phyloP scores from a whole-genome alignment of 1,140 invertebrate genomes.

The Vanessa atalanta region DNA sequence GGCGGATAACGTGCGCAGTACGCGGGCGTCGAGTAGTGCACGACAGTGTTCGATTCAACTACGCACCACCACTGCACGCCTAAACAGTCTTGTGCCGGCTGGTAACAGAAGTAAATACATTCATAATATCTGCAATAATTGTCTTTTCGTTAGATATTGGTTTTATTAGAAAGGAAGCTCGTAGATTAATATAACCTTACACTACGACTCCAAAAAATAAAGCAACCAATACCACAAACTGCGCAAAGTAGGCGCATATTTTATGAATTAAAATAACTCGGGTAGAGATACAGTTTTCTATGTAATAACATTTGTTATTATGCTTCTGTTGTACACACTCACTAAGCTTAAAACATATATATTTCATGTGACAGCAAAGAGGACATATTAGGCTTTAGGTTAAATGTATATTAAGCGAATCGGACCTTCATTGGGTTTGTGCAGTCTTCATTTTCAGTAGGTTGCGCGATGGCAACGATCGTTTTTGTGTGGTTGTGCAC shows the following conservation, averaged over 20 bases:
- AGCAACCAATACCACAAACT: no score
- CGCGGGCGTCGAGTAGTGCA: conserved; percentile 57
- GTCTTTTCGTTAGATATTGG: no score
- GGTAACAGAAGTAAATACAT: neutral
- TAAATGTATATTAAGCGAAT: neutral
- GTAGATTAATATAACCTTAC: no score
- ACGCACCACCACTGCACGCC: conserved; percentile 53
- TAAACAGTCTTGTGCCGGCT: conserved; percentile 48
- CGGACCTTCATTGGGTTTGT: neutral
- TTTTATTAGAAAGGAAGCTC: no score
- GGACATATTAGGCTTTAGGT: neutral
- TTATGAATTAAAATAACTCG: no score
- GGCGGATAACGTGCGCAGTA: conserved; percentile 50
- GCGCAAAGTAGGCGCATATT: no score
- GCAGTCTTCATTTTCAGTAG: neutral
- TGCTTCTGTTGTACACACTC: no score
- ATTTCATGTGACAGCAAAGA: no score
- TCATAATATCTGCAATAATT: neutral
- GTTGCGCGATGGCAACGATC: conserved; percentile 49
- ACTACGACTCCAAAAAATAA: no score
- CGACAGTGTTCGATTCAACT: conserved; percentile 35
- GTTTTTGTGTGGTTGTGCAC: conserved; percentile 51
- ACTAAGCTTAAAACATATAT: no score
- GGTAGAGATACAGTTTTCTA: no score
- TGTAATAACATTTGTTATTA: no score